phyloP scores from a whole-genome alignment of 2,113 vertebrate genomes.

The Gymnarchus niloticus region DNA sequence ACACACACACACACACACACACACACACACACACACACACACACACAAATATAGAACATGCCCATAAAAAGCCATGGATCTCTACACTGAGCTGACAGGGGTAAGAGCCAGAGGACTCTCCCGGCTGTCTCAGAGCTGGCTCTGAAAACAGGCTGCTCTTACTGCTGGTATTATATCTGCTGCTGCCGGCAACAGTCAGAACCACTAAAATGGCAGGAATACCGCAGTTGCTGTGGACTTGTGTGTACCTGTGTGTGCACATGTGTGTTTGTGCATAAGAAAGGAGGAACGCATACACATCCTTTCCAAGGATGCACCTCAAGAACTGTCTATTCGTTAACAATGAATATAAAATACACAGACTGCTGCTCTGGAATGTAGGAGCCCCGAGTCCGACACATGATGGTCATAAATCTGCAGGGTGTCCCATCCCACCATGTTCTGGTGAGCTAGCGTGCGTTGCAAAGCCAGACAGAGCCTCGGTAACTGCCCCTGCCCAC shows the following conservation, averaged over 20 bases:
- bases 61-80: conserved; percentile 96
- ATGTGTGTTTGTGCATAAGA: conserved; percentile 28
- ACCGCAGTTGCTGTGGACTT: not conserved
- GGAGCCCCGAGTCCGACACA: not conserved
- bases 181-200: not conserved
- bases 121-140: not conserved
- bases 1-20: conserved; percentile 69
- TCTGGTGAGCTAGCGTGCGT: no score
- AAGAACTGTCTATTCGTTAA: not conserved
- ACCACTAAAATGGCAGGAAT: not conserved
- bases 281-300: not conserved
- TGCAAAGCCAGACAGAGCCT: not conserved
- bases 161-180: not conserved
- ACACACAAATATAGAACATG: conserved; percentile 98
- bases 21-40: conserved; percentile 59
- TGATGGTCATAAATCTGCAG: not conserved
- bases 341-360: not conserved
- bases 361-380: not conserved
- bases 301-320: not conserved
- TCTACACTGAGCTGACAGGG: conserved; percentile 57
- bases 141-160: not conserved
- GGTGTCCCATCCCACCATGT: not conserved
- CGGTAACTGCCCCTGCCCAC: not conserved
- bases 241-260: conserved; percentile 21
- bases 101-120: not conserved